Base-by-base conservation (phyloP, 2,797 vertebrate species). In the Eospalax fontanierii region DNA sequence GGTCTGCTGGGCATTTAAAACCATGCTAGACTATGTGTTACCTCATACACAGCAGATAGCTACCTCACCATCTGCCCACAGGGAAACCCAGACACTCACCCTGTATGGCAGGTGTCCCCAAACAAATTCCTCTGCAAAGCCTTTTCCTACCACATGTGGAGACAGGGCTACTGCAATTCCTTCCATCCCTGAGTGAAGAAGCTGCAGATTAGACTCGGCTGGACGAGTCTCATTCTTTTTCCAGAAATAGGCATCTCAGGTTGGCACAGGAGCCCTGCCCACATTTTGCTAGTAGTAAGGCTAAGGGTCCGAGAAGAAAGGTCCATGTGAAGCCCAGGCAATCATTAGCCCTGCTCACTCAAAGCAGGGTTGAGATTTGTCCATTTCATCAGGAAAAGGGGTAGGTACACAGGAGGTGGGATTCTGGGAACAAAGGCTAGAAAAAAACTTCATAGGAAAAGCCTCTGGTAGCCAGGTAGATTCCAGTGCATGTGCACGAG, bases 361-460 rank as follows among this genome's bases (percentile, higher is more conserved):
- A 35, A 57, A 43, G 33, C 15, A 66, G 43, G 40, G n/a, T 65
- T 19, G 9, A 71, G 28, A 87, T 78, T 68, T 46, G 4, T 57
- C 73, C 66, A 88, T 63, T 16, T 4, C 2, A 91, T 80, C 30
- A 81, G 38, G 50, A 73, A 71, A 26, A 82, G 70, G 66, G 66
- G 30, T 21, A 73, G 70, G 30, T 24, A 76, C 40, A 71, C 26
- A 68, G 70, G 19, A 89, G 73, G 59, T 18, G 75, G 54, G 73
- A 54, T 82, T 92, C 73, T 90, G 46, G 76, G 33, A 87, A 89
- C 63, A 70, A 40, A 80, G 80, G 43, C 91, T 40, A 75, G 80
- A 54, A 84, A 93, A 89, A 30, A 89, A 90, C 26, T 90, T 61
- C 54, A 71, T 2, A 26, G 87, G 81, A 84, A 82, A 50, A 85